phyloP scores from a whole-genome alignment of 2,888 invertebrate species.

The Cryptophagus acutangulus region DNA sequence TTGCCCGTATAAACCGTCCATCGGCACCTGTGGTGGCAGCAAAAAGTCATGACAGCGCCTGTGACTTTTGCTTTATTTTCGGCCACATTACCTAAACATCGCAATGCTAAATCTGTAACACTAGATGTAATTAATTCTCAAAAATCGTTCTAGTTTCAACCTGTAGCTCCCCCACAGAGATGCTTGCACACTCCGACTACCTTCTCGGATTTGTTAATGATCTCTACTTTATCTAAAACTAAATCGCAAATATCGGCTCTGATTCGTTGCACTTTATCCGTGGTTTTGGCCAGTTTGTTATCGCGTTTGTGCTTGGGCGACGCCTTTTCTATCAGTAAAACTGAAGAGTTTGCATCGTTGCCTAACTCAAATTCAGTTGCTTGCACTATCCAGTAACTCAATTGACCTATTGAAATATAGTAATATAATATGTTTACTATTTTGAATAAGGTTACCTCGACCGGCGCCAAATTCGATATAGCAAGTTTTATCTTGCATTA shows the following conservation, averaged over 20 bases:
- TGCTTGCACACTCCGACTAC: conserved; percentile 82
- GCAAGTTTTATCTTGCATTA: conserved; percentile 61
- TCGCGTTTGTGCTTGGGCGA: conserved; percentile 59
- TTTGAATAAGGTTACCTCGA: conserved; percentile 56
- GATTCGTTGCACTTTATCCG: conserved; percentile 56
- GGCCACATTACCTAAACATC: conserved; percentile 56
- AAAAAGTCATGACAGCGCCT: conserved; percentile 74
- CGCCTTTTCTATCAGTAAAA: conserved; percentile 73
- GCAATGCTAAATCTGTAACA: conserved; percentile 64
- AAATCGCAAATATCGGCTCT: conserved; percentile 81
- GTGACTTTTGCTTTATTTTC: conserved; percentile 43
- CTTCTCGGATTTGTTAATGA: conserved; percentile 46
- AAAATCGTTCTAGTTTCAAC: conserved; percentile 43
- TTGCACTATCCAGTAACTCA: conserved; percentile 72
- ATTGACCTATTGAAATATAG: conserved; percentile 53
- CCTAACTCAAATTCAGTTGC: no score
- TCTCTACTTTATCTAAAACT: conserved; percentile 54
- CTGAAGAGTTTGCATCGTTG: conserved; percentile 49
- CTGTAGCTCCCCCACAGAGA: conserved; percentile 84
- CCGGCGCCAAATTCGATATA: conserved; percentile 88
- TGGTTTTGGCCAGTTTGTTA: conserved; percentile 47
- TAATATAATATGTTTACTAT: neutral
- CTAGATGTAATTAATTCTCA: conserved; percentile 4
- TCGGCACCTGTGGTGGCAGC: conserved; percentile 85
- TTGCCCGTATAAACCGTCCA: conserved; percentile 67